Conservation (phyloP, 2,888 invertebrate genomes). For the Gisinianus flammeolus region DNA sequence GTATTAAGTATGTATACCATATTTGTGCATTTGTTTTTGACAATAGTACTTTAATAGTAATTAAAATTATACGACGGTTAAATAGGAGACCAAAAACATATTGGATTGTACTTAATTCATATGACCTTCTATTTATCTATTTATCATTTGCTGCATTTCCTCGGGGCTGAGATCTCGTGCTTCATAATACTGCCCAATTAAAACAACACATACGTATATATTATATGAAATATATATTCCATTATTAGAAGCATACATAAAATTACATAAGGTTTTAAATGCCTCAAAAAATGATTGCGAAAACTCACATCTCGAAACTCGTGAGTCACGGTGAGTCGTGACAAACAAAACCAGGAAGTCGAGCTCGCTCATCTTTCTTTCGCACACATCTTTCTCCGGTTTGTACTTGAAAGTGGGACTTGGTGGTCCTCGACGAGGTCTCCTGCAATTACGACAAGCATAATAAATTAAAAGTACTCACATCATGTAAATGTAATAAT, state of each 20-base stretch:
- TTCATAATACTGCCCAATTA: constrained; percentile 23
- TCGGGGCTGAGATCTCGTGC: background rate
- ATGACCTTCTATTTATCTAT: constrained; percentile 23
- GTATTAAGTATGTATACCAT: no score
- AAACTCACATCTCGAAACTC: constrained; percentile 21
- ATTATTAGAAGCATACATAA: background rate
- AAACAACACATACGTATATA: background rate
- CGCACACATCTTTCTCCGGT: constrained; percentile 15
- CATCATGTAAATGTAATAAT: background rate
- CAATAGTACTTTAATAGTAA: no score
- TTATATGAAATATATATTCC: no score
- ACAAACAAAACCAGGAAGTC: constrained; percentile 10
- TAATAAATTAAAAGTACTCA: background rate
- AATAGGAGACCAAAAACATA: no score
- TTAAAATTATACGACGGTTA: no score
- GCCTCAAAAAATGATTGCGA: no score
- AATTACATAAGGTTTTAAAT: background rate
- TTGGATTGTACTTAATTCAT: background rate
- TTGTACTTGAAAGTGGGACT: constrained; percentile 17
- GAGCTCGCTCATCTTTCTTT: constrained; percentile 4
- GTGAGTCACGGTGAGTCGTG: no score
- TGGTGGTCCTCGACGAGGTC: background rate
- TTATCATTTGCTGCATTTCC: constrained; percentile 7
- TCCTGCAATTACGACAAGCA: background rate
- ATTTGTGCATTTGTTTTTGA: no score